Conservation (phyloP, 2,888 invertebrate species). For the Hedychridium roseum region DNA sequence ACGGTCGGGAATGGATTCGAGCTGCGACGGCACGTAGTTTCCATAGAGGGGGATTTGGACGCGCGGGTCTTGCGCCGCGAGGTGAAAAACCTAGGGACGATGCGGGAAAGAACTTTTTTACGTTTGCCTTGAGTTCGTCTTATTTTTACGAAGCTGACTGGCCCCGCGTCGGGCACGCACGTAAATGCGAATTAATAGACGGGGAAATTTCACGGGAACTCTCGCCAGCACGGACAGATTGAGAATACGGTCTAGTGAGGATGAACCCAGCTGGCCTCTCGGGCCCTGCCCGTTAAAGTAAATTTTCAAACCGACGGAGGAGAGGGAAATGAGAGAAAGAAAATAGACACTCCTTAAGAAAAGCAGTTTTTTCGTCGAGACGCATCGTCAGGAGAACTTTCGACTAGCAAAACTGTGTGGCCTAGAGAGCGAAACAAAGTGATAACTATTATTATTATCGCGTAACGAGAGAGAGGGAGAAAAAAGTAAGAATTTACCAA, state of each 20-base stretch:
- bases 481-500: slow-evolving; percentile 50
- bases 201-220: slow-evolving; percentile 21
- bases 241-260: slow-evolving; percentile 61
- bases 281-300: slow-evolving; percentile 55
- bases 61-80: no score
- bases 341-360: slow-evolving; percentile 43
- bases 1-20: no score
- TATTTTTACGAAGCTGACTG: slow-evolving; percentile 43
- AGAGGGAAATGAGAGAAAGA: no score
- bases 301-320: no score
- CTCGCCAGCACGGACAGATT: slow-evolving; percentile 40
- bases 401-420: slow-evolving; percentile 61
- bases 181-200: slow-evolving; percentile 28
- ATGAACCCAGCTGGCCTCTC: slow-evolving; percentile 63
- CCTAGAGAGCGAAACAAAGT: slow-evolving; percentile 64
- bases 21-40: no score
- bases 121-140: slow-evolving; percentile 22
- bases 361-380: slow-evolving; percentile 38
- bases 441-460: slow-evolving; percentile 60
- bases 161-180: slow-evolving; percentile 39
- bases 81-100: slow-evolving; percentile 19
- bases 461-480: slow-evolving; percentile 40
- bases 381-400: slow-evolving; percentile 48
- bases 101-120: slow-evolving; percentile 30
- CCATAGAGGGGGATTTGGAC: no score